Base-by-base conservation (phyloP, 2,797 vertebrate genomes). In the Notoglanidium macrostoma region DNA sequence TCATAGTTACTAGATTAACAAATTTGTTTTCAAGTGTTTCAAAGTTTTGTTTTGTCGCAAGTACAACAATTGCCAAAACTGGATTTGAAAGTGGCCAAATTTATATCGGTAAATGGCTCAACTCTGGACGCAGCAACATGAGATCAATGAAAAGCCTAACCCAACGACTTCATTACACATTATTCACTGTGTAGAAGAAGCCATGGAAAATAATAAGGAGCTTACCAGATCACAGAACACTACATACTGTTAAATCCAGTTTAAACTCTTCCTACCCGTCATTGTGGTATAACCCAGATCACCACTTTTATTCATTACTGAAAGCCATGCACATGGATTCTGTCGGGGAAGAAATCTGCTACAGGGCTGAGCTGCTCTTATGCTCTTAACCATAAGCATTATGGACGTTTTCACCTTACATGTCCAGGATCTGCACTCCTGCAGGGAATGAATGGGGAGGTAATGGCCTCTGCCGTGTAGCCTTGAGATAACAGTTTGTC, bases 401-500 rank as follows among this genome's bases (percentile, higher is more conserved):
- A 83, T 21, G 61, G 35, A 76, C 77, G 78, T 49, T 72, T 67
- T 85, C 68, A 76, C 49, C 77, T 21, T 67, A 80, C 84, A 83
- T 7, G 14, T 82, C 49, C 55, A 44, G 44, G 70, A 77, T 77
- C 77, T 32, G 40, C 70, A 77, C 68, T 63, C 84, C 68, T 82
- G 26, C 68, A 82, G 83, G 84, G 68, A 86, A 26, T 35, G 84
- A 88, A 85, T 84, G 77, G 83, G 32, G 61, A 61, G 73, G 83
- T 88, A 85, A 80, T 76, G 49, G 49, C 78, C 59, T 85, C 68
- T 55, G 78, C 59, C 59, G 49, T 86, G 84, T 86, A 51, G 51
- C 79, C 84, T 76, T 32, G 59, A 86, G 84, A 88, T 88, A 86
- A 86, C 70, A 46, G 87, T 83, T 88, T 88, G 86, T 88, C 84